Evolutionary conservation across 2,797 vertebrate species (phyloP), one percentile per base, ranked within the genome.

Genomic region (Craterocephalus amniculus): DNA sequence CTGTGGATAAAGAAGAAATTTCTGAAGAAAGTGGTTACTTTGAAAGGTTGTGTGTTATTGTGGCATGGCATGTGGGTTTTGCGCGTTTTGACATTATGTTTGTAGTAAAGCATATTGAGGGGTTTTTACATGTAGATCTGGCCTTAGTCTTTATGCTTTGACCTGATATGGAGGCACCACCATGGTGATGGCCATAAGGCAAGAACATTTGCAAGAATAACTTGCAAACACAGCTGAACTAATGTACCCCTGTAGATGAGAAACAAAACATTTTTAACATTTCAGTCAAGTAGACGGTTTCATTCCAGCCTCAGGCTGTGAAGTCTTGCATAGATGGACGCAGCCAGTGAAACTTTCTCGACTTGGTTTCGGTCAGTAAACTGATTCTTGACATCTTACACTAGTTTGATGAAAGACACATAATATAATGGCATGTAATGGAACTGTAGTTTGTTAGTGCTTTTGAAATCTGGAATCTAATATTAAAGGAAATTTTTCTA

Each of bases 351-450:
- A 62, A 64, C 58, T 24, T 55, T 52, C 70, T 35, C 29, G 16
- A 29, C 32, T 27, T 45, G n/a, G 57, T 69, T 56, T 52, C 51
- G 18, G 40, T 43, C 67, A 73, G 65, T 2, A 7, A 65, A 79
- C 59, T 48, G 63, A 83, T 27, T 18, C 31, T 72, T 63, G 72
- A 61, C 62, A 68, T 51, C 55, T 24, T 49, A 13, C 43, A 14
- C 29, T 29, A 40, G 12, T 63, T 63, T 63, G 55, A 72, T 67
- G 43, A 70, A 69, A 79, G 58, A 72, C 48, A 38, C 49, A 61
- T 62, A 32, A 56, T 45, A n/a, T 60, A 38, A 68, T n/a, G 36
- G 52, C 38, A 8, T 43, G 32, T 7, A 24, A 66, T 31, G 63
- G 60, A 63, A 43, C 56, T 34, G 32, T 59, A 32, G 66, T 54